Percentiles rank a stretch among this genome's conserved stretches.
Conservation (phyloP, 2,113 vertebrate genomes). For the Bagarius yarrelli region DNA sequence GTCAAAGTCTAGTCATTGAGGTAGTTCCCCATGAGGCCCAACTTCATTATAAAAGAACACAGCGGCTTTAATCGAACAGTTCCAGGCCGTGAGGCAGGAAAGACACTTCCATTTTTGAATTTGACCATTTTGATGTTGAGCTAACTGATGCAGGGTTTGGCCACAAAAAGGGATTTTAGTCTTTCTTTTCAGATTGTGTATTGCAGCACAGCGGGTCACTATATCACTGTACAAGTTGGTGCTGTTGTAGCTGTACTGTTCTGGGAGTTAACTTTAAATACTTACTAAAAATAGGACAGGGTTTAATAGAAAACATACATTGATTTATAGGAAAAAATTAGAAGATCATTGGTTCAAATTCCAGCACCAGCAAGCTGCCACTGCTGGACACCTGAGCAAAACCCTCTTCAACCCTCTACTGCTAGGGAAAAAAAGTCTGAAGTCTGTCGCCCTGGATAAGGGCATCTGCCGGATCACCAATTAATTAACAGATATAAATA, state of each 20-base stretch:
- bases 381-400: no score
- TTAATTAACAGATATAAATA: no score
- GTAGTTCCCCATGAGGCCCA: conserved; percentile 16
- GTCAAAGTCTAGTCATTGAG: conserved; percentile 20
- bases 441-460: no score
- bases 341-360: no score
- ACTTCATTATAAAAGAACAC: conserved; percentile 29
- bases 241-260: not conserved
- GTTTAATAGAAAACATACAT: not conserved
- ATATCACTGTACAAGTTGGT: not conserved
- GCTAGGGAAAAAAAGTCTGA: no score
- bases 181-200: not conserved
- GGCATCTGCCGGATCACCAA: no score
- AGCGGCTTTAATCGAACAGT: conserved; percentile 24
- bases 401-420: no score
- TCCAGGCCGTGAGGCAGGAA: conserved; percentile 18
- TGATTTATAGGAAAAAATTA: no score
- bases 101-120: not conserved
- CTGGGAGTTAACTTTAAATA: not conserved
- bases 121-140: not conserved
- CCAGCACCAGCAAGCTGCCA: no score
- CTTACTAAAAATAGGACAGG: not conserved
- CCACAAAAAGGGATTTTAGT: not conserved
- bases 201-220: not conserved
- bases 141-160: not conserved